Evolutionary conservation across 2,113 vertebrate genomes (phyloP).

Genomic region (Lycaon pictus): DNA sequence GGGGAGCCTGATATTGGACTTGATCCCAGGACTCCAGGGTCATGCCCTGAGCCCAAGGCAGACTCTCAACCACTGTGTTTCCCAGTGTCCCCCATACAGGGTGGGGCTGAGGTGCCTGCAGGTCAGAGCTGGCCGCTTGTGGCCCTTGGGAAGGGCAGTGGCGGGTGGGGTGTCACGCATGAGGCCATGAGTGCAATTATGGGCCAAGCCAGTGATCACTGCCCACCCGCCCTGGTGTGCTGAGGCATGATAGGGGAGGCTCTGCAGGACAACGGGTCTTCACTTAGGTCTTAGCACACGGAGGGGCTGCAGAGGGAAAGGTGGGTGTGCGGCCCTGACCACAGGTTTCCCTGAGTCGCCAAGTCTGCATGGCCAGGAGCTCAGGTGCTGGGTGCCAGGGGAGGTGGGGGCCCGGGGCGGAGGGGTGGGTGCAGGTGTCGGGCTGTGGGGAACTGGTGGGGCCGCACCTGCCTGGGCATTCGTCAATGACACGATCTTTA

Average conservation of each 20-base stretch:
- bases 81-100: not conserved
- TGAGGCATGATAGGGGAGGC: not conserved
- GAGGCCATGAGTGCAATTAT: not conserved
- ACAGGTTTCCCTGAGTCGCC: not conserved
- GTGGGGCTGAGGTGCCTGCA: too few species aligned
- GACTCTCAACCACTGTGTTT: too few species aligned
- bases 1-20: too few species aligned
- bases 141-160: not conserved
- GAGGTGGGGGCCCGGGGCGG: not conserved
- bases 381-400: not conserved
- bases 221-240: not conserved
- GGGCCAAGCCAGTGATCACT: rapidly evolving
- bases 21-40: too few species aligned
- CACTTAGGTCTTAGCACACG: too few species aligned
- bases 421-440: not conserved
- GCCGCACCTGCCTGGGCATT: not conserved
- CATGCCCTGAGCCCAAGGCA: too few species aligned
- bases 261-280: not conserved
- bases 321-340: not conserved
- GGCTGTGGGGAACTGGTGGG: not conserved
- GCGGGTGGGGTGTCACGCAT: not conserved
- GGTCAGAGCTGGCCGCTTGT: too few species aligned
- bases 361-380: not conserved
- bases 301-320: not conserved
- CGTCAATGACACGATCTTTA: rapidly evolving